Evolutionary conservation across 2,888 invertebrate species (phyloP), one percentile per base, ranked within the genome.

Genomic region (Temnothorax unifasciatus): DNA sequence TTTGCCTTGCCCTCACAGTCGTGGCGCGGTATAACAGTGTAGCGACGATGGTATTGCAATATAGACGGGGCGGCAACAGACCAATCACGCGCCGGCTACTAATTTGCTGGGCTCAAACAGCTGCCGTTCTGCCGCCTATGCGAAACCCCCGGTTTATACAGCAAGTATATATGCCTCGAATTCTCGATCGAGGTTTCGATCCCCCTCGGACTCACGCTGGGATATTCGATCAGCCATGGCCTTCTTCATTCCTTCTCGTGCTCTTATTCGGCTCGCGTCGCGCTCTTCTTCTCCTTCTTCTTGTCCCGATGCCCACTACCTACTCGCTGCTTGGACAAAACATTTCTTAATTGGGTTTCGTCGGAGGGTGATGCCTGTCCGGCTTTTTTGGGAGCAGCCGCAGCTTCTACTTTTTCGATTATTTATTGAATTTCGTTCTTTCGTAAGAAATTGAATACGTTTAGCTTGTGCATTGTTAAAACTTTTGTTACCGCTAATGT

Each of bases 271-370:
- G 73, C 83, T 85, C 82, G 86, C 86, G 57, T 86, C 85, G 75
- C 85, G 90, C 90, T 86, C 73, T 57, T 85, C 64, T 86, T 88
- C 90, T 86, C 84, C 86, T 89, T 86, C 90, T 52, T 89, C 88
- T 87, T 90, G 79, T 85, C 74, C 21, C 84, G 82, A 83, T 87
- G 84, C 85, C 88, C 89, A 82, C 89, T 89, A 89, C 89, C 92
- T 91, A 90, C 92, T 92, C 92, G 91, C 91, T 90, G 88, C 88
- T 86, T 93, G 93, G 94, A 94, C 94, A 94, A 95, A 95, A 95
- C 95, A 95, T 95, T 95, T 95, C 95, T 94, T 95, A 95, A 95
- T 95, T 95, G 94, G 95, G 92, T 94, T 94, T 94, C 94, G 92
- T 90, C 86, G 90, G 89, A 91, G 88, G 88, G 85, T 86, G 85